Evolutionary conservation across 2,113 vertebrate genomes (phyloP).

Genomic region (Syrrhaptes paradoxus): DNA sequence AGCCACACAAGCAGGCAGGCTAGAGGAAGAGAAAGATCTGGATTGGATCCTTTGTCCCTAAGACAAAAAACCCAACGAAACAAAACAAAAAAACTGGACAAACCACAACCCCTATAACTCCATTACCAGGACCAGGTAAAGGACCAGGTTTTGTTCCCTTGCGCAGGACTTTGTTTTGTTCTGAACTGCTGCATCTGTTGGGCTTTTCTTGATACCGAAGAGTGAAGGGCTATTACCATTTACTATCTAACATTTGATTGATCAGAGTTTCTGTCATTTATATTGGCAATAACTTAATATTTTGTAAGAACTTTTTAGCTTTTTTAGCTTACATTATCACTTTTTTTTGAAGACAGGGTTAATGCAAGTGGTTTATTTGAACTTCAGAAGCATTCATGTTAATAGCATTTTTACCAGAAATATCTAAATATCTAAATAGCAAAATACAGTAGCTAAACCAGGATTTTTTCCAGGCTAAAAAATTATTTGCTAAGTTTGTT

Average conservation of each 20-base stretch:
- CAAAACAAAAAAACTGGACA: too few species aligned
- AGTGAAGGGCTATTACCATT: not conserved
- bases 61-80: not conserved
- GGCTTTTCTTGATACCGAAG: not conserved
- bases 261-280: not conserved
- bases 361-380: not conserved
- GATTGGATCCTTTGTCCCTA: not conserved
- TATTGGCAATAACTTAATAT: not conserved
- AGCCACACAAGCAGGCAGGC: not conserved
- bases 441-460: not conserved
- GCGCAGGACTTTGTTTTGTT: not conserved
- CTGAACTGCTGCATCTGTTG: not conserved
- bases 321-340: not conserved
- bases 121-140: not conserved
- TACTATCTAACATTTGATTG: not conserved
- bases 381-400: not conserved
- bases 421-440: not conserved
- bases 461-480: not conserved
- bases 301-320: not conserved
- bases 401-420: not conserved
- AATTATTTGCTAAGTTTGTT: not conserved
- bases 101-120: too few species aligned
- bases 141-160: not conserved
- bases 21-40: not conserved
- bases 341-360: not conserved